Evolutionary conservation across 2,888 invertebrate species (phyloP), one percentile per base, ranked within the genome.

Genomic region (Lycia hirtaria): DNA sequence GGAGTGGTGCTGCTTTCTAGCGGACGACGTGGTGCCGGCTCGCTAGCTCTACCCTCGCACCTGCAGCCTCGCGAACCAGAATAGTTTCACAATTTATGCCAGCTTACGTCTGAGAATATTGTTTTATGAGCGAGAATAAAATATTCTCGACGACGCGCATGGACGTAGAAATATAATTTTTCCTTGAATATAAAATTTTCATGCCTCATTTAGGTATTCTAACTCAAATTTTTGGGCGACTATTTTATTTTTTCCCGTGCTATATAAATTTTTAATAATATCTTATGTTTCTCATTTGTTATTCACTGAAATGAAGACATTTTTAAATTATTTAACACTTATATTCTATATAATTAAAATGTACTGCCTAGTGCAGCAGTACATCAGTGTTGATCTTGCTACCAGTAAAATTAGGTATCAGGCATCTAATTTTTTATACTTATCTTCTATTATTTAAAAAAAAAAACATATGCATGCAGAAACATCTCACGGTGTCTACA

Each of bases 1-100:
- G 73, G 80, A 83, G 82, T 73, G 78, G 74, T 64, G 69, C 47
- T 65, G 75, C 74, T 80, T 75, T 79, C 75, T 43, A 26, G 38
- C 35, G 26, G 33, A 45, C 45, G 38, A 30, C 6, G 40, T 40
- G 38, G 28, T 7, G 40, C 20, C 38, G 22, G 35, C 15, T 15
- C 43, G 22, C 45, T 20, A 20, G 6, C 3, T n/a, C 28, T n/a
- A 3, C n/a, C 38, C 32, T 15, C 26, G n/a, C 26, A 30, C 24
- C 40, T 50, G 32, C 28, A 22, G 6, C 38, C 15, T 54, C 33
- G 12, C 41, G 19, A 32, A 40, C 15, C n/a, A n/a, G 24, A 20
- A 44, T 38, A 56, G 30, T 45, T 35, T 20, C 15, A 1, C 1
- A 15, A 24, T 10, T n/a, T 17, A n/a, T 17, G 15, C 15, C 14